Percentiles rank a stretch among this genome's conserved stretches.
Conservation (phyloP, 2,888 invertebrate genomes). For the Drosophila stalkeri region DNA sequence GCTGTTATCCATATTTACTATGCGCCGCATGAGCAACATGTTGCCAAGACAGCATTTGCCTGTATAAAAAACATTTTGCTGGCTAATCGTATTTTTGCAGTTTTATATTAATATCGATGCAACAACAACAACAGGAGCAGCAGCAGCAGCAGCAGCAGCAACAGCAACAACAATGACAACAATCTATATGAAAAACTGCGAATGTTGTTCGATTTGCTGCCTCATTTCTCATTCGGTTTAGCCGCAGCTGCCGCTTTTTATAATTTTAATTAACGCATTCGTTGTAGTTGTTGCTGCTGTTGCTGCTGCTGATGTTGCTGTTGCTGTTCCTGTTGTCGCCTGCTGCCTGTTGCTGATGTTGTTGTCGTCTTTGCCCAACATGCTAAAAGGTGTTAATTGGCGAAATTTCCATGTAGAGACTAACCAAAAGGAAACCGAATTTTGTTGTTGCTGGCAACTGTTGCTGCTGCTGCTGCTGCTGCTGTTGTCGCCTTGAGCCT, state of each 20-base stretch:
- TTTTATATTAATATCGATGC: conserved; percentile 73
- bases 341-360: conserved; percentile 47
- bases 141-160: background rate
- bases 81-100: conserved; percentile 76
- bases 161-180: conserved; percentile 25
- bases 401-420: conserved; percentile 83
- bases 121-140: conserved; percentile 35
- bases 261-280: conserved; percentile 74
- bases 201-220: conserved; percentile 53
- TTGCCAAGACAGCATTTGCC: conserved; percentile 59
- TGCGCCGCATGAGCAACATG: conserved; percentile 74
- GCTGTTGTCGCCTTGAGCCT: conserved; percentile 71
- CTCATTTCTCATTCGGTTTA: conserved; percentile 66
- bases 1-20: conserved; percentile 74
- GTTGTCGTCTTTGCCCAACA: conserved; percentile 77
- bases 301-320: conserved; percentile 38
- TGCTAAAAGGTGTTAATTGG: conserved; percentile 84
- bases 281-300: conserved; percentile 44
- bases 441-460: conserved; percentile 21
- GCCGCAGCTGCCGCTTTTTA: conserved; percentile 62
- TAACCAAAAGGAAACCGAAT: conserved; percentile 67
- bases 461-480: conserved; percentile 28
- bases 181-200: conserved; percentile 46
- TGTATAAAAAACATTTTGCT: conserved; percentile 55
- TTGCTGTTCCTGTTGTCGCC: conserved; percentile 56